Percentiles rank a stretch among this genome's conserved stretches.
Evolutionary conservation across 2,113 vertebrate genomes (phyloP).

Genomic region (Leptodactylus fuscus): DNA sequence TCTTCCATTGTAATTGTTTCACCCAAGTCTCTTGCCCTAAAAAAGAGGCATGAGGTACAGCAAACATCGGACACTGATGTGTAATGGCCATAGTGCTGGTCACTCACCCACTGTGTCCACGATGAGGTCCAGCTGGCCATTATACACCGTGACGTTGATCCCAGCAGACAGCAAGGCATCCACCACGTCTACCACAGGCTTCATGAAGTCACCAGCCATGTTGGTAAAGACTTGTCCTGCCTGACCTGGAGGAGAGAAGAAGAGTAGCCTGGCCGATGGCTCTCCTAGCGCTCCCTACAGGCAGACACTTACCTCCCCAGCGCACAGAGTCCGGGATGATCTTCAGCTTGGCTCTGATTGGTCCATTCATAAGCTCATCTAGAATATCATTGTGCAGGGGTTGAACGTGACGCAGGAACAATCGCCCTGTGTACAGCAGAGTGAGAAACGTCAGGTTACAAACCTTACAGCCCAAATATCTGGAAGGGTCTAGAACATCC

Average conservation of each 20-base stretch:
- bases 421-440: slow-evolving; percentile 69
- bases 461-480: neutral
- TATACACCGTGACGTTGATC: slow-evolving; percentile 90
- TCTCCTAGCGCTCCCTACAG: neutral
- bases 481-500: neutral
- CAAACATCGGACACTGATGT: too few species aligned
- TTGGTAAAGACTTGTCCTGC: slow-evolving; percentile 79
- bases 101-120: slow-evolving; percentile 92
- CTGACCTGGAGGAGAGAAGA: slow-evolving; percentile 76
- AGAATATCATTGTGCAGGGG: slow-evolving; percentile 77
- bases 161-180: slow-evolving; percentile 83
- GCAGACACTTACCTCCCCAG: slow-evolving; percentile 88
- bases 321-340: slow-evolving; percentile 87
- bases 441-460: neutral
- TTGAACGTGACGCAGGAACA: slow-evolving; percentile 76
- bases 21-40: slow-evolving; percentile 93
- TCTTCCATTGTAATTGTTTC: slow-evolving; percentile 85
- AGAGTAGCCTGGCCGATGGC: too few species aligned
- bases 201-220: slow-evolving; percentile 96
- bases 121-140: slow-evolving; percentile 95
- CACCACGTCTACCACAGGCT: slow-evolving; percentile 83
- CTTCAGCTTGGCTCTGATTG: slow-evolving; percentile 86
- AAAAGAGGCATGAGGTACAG: neutral
- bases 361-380: slow-evolving; percentile 89
- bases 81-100: neutral